Conservation (phyloP, 2,888 invertebrate genomes). For the Congeria kusceri region DNA sequence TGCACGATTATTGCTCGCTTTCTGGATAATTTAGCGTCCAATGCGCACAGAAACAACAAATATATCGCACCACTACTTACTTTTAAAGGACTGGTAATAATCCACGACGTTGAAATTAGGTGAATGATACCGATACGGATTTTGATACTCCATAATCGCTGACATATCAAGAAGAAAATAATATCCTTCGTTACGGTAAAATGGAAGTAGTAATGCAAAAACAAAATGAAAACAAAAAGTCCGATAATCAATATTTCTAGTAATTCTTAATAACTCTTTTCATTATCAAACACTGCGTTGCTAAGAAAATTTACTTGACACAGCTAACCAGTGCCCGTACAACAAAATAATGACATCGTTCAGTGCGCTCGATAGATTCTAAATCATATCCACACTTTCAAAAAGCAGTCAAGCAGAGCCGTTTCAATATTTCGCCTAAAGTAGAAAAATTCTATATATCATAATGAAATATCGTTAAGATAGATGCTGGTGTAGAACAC, state of each 20-base stretch:
- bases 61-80: slow-evolving; percentile 73
- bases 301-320: neutral
- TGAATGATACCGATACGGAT: slow-evolving; percentile 28
- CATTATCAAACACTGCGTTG: slow-evolving; percentile 9
- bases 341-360: slow-evolving; percentile 53
- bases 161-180: slow-evolving; percentile 1
- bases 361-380: slow-evolving; percentile 52
- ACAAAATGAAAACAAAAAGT: too few relatives aligned
- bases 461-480: slow-evolving; percentile 61
- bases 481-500: slow-evolving; percentile 50
- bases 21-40: too few relatives aligned
- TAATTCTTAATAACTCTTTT: slow-evolving; percentile 5
- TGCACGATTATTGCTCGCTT: too few relatives aligned
- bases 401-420: slow-evolving; percentile 54
- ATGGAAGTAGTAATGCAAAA: too few relatives aligned
- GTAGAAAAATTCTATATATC: slow-evolving; percentile 64
- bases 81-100: slow-evolving; percentile 92
- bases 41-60: neutral
- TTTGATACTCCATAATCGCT: slow-evolving; percentile 71
- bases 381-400: slow-evolving; percentile 44
- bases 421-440: slow-evolving; percentile 61
- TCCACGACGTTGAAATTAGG: slow-evolving; percentile 99
- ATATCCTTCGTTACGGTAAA: neutral
- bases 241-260: too few relatives aligned
- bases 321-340: slow-evolving; percentile 9